Base-by-base conservation (phyloP, 2,113 vertebrate species). In the Colossoma macropomum region DNA sequence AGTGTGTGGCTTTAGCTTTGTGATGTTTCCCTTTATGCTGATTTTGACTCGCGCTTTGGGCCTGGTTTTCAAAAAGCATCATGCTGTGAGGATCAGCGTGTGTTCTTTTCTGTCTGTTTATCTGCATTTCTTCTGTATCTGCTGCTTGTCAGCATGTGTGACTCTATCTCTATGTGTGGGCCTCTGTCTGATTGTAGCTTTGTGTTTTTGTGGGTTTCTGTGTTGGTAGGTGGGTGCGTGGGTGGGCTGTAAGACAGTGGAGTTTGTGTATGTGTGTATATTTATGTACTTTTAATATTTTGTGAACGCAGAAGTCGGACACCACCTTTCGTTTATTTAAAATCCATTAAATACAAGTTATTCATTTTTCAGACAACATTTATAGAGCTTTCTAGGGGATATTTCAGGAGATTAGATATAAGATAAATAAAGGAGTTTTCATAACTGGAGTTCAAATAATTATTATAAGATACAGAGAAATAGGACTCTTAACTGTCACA, bases 161-260 rank as follows among this genome's bases (percentile, higher is more conserved):
- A 21, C 16, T 75, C 48, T 78, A 59, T 78, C 56, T 66, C 21
- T 78, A 6, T 78, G 60, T 66, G 76, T 62, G 75, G 23, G 56
- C n/a, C 48, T 63, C 19, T 45, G 59, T 19, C 32, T 66, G 76
- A 54, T 28, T 75, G 48, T 21, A 32, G 50, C 48, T 56, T 50
- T 32, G 50, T 56, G 73, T 75, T 25, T 75, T 13, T 16, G 73
- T 75, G 72, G 28, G 45, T 27, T 41, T 27, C 45, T 74, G 45
- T 28, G 45, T 28, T 62, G 23, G 48, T 15, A 19, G 7, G 72
- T 25, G 16, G 28, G 27, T 59, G 28, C 10, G 15, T 56, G 73
- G 25, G 52, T n/a, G 73, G 52, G 52, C 52, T 60, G 23, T 60
- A 60, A 60, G 15, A 54, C 6, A 54, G 52, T 54, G 2, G 16